These are phyloP conservation scores for Bombus vancouverensis DNA, from an alignment of 1,140 invertebrate genomes.

Conservation along the genomic window DNA sequence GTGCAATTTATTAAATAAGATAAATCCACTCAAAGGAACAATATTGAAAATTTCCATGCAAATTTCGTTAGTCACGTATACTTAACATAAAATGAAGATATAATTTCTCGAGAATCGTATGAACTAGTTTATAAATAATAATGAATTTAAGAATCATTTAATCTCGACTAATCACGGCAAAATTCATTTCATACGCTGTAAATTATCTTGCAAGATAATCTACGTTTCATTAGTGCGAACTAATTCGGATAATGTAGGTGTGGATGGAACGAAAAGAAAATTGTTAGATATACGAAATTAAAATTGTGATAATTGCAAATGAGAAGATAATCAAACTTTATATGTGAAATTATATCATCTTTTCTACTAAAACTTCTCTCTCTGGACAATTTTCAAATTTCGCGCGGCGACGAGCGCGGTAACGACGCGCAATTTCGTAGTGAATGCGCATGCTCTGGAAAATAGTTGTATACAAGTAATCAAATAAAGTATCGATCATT, in stretches of 20 bases:
- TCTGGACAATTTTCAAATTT: conserved; percentile 19
- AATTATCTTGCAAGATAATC: background rate
- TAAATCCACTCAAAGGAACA: background rate
- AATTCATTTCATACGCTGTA: background rate
- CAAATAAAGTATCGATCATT: background rate
- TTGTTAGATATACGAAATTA: background rate
- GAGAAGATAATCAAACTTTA: background rate
- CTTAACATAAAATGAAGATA: too few relatives aligned
- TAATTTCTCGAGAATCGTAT: background rate
- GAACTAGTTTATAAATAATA: background rate
- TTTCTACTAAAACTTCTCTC: background rate
- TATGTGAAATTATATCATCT: background rate
- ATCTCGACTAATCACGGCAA: background rate
- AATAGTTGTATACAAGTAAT: background rate
- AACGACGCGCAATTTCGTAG: conserved; percentile 16
- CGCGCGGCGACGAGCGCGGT: background rate
- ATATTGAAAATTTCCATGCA: background rate
- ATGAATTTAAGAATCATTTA: background rate
- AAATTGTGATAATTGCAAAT: background rate
- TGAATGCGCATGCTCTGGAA: background rate
- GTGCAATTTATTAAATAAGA: background rate
- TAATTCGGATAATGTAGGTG: background rate
- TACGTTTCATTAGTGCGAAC: background rate
- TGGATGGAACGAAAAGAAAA: background rate
- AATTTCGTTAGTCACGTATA: too few relatives aligned